Base-by-base conservation (phyloP, 2,113 vertebrate genomes). In the Nematolebias whitei region DNA sequence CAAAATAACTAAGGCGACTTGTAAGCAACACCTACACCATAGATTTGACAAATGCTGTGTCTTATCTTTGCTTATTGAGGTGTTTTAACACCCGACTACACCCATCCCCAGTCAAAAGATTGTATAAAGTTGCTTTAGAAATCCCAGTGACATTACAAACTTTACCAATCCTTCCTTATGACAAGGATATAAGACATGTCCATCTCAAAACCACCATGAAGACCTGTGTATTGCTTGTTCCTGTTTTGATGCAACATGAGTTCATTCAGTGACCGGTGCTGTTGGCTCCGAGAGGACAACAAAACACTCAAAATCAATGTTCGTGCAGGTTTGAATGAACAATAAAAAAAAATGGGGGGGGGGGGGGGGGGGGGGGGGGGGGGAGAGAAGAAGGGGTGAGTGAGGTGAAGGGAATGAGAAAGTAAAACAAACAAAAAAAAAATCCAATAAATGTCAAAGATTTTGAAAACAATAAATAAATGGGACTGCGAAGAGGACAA, bases 261-360 rank as follows among this genome's bases (percentile, higher is more conserved):
- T 97, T 95, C 95, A 93, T 95, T 94, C 94, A 84, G 91, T 94
- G 94, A 89, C 94, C 93, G 93, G 93, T 94, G 94, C 91, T 91
- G 91, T 85, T 90, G 85, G 93, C 94, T 93, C 93, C 94, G 92
- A 91, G 93, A 94, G 92, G 94, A 95, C 93, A 94, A 94, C 93
- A 94, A 96, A 92, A 94, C 94, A 95, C 85, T 93, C 95, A 94
- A 95, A 96, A 90, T 88, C 92, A 96, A 96, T 94, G 96, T 97
- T 95, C 89, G 90, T 95, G 95, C 94, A 96, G 94, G 94, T 92
- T 92, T 80, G 89, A 92, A 90, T 90, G 92, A 93, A 90, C 74
- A 40, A 39, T 38, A 22, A 40, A 38, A 22, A 40, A 41, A 48
- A 12, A 29, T 16, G 79, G 74, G 66, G 69, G 83, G 87, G 84